These are phyloP conservation scores for Hydrolagus affinis DNA, from an alignment of 2,113 vertebrate species.

Conservation along the genomic window DNA sequence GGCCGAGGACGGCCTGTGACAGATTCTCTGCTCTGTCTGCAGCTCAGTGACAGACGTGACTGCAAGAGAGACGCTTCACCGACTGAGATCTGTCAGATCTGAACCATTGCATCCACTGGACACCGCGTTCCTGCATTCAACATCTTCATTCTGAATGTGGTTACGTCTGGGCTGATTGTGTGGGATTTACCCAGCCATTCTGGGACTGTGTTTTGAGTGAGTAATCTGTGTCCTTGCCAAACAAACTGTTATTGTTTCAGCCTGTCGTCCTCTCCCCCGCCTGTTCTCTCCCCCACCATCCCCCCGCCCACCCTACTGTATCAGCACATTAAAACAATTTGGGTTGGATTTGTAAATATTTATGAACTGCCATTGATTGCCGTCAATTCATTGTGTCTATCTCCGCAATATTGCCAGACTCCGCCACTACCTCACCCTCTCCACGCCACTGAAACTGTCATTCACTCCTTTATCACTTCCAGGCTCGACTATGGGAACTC, in stretches of 20 bases:
- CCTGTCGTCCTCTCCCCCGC: not conserved
- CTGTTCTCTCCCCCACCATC: too few species aligned
- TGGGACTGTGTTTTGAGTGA: too few species aligned
- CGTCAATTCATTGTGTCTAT: too few species aligned
- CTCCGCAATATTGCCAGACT: too few species aligned
- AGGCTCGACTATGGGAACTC: too few species aligned
- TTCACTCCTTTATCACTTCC: too few species aligned
- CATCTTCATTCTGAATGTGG: not conserved
- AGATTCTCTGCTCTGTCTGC: not conserved
- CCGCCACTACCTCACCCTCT: too few species aligned
- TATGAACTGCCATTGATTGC: too few species aligned
- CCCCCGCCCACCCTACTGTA: too few species aligned
- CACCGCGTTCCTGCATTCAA: not conserved
- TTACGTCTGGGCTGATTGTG: not conserved
- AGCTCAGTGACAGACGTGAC: not conserved
- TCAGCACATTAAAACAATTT: not conserved
- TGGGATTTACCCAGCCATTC: not conserved
- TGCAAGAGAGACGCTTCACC: not conserved
- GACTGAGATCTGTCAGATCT: not conserved
- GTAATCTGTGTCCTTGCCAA: not conserved
- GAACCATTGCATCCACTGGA: not conserved
- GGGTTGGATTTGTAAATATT: too few species aligned
- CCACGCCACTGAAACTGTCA: too few species aligned
- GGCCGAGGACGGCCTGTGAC: not conserved
- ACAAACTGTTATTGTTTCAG: not conserved